Evolutionary conservation across 2,888 invertebrate species (phyloP).

Genomic region (Brachyptera risi): DNA sequence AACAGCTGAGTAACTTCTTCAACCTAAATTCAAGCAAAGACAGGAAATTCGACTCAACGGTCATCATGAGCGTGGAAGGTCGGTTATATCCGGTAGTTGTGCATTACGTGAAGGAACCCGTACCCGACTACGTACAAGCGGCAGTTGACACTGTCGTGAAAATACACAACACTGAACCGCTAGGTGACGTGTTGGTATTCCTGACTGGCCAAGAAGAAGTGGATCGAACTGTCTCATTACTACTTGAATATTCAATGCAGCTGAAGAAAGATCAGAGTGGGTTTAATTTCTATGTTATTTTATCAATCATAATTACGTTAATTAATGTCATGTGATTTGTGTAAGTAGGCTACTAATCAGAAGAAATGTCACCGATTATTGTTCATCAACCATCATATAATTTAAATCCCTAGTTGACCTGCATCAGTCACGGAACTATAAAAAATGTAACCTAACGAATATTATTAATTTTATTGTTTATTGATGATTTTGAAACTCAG

Average conservation of each 20-base stretch:
- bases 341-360: too few relatives aligned
- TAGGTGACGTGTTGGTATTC: constrained; percentile 89
- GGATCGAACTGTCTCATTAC: constrained; percentile 62
- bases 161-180: constrained; percentile 77
- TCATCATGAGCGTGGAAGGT: constrained; percentile 84
- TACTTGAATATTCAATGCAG: constrained; percentile 52
- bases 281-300: too few relatives aligned
- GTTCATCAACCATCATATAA: too few relatives aligned
- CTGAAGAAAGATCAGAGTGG: constrained; percentile 47
- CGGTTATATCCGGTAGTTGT: constrained; percentile 83
- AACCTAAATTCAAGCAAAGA: constrained; percentile 51
- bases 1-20: constrained; percentile 76
- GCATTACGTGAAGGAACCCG: constrained; percentile 77
- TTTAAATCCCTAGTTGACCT: too few relatives aligned
- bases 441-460: too few relatives aligned
- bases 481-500: too few relatives aligned
- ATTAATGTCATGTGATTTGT: too few relatives aligned
- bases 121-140: constrained; percentile 83
- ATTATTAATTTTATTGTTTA: too few relatives aligned
- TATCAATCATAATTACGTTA: too few relatives aligned
- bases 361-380: too few relatives aligned
- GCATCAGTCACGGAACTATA: too few relatives aligned
- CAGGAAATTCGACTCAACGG: constrained; percentile 60
- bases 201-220: constrained; percentile 95
- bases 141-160: constrained; percentile 85